phyloP scores from a whole-genome alignment of 2,797 vertebrate genomes.

The Mycteria americana region DNA sequence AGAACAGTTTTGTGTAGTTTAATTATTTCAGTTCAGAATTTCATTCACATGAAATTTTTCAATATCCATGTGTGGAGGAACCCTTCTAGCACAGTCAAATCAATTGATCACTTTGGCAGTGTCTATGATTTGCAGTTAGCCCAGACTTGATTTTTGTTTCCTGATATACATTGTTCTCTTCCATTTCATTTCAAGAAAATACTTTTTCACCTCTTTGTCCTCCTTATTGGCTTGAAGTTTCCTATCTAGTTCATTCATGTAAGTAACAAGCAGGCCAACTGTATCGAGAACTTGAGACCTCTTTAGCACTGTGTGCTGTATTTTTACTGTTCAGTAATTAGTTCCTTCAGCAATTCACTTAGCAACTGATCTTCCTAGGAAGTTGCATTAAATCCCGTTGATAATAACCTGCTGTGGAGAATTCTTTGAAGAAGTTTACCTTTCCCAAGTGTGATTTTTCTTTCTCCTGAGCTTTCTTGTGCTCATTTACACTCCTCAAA shows the following conservation, averaged over 20 bases:
- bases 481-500: not conserved
- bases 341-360: conserved; percentile 22
- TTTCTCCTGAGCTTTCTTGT: not conserved
- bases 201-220: not conserved
- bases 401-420: not conserved
- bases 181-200: not conserved
- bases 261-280: not conserved
- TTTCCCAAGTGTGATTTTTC: conserved; percentile 4
- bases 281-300: not conserved
- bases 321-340: conserved; percentile 22
- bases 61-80: not conserved
- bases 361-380: conserved; percentile 16
- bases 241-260: not conserved
- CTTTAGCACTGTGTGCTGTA: not conserved
- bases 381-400: not conserved
- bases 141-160: not conserved
- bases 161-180: not conserved
- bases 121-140: not conserved
- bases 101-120: not conserved
- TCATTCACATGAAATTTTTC: not conserved
- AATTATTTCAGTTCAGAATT: not conserved
- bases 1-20: not conserved
- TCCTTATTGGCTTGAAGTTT: not conserved
- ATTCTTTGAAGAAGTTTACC: conserved; percentile 33
- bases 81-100: not conserved